These are phyloP conservation scores for Catamblyrhynchus diadema DNA, from an alignment of 2,797 vertebrate species.

Conservation along the genomic window DNA sequence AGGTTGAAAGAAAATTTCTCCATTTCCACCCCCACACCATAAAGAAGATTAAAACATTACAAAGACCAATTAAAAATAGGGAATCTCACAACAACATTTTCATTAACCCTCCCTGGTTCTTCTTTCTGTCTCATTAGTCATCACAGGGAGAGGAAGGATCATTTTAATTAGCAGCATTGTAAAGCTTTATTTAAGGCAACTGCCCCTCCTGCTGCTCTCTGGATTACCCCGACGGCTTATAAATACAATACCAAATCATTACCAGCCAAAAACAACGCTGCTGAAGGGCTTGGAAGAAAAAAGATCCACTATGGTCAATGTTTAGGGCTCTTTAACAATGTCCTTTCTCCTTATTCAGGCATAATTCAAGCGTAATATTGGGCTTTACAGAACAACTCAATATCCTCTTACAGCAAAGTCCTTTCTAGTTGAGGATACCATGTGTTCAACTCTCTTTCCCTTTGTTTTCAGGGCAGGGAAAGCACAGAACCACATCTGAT, in stretches of 20 bases:
- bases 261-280: background rate
- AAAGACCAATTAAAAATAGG: slow-evolving; percentile 66
- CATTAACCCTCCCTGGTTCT: slow-evolving; percentile 64
- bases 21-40: background rate
- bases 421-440: slow-evolving; percentile 28
- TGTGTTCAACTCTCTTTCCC: slow-evolving; percentile 31
- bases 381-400: slow-evolving; percentile 60
- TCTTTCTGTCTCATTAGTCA: slow-evolving; percentile 72
- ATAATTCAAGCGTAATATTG: slow-evolving; percentile 66
- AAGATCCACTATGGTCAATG: slow-evolving; percentile 7
- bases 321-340: slow-evolving; percentile 56
- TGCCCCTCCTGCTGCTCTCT: slow-evolving; percentile 67
- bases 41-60: slow-evolving; percentile 57
- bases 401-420: slow-evolving; percentile 33
- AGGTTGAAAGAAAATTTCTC: background rate
- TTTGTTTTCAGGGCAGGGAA: slow-evolving; percentile 18
- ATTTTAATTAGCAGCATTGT: slow-evolving; percentile 76
- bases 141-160: slow-evolving; percentile 64
- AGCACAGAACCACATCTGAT: slow-evolving; percentile 19
- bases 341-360: slow-evolving; percentile 53
- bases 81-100: slow-evolving; percentile 55
- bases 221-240: slow-evolving; percentile 68
- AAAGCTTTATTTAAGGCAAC: slow-evolving; percentile 69
- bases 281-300: slow-evolving; percentile 42
- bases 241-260: slow-evolving; percentile 69